These are phyloP conservation scores for Neelides folsomi DNA, from an alignment of 2,888 invertebrate genomes.

Conservation along the genomic window DNA sequence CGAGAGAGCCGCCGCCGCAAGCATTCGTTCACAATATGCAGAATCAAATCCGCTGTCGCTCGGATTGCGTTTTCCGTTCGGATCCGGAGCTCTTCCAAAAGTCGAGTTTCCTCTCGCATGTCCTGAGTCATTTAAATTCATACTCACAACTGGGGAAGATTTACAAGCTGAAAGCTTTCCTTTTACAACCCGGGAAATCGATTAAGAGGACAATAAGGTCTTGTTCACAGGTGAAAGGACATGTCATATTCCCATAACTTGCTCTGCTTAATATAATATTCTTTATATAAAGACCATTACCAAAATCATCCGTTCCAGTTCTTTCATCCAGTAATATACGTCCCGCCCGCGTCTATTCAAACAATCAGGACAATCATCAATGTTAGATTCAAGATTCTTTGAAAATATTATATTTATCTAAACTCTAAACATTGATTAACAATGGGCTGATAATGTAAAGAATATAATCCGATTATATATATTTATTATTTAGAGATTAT, in stretches of 20 bases:
- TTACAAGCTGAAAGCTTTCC: too few species aligned
- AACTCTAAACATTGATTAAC: too few species aligned
- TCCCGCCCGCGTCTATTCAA: conserved; percentile 46
- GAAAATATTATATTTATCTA: too few species aligned
- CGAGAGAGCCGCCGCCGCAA: conserved; percentile 55
- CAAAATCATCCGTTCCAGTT: conserved; percentile 47
- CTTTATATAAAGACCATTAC: conserved; percentile 7
- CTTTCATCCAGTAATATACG: conserved; percentile 60
- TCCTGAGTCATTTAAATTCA: conserved; percentile 10
- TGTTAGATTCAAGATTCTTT: conserved; percentile 54
- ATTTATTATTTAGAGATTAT: too few species aligned
- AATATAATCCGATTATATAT: too few species aligned
- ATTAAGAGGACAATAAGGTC: too few species aligned
- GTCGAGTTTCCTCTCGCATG: conserved; percentile 29
- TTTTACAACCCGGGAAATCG: too few species aligned
- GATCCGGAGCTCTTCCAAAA: conserved; percentile 25
- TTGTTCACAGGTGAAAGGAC: too few species aligned
- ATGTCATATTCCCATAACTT: background rate
- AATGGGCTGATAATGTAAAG: too few species aligned
- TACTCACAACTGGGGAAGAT: background rate
- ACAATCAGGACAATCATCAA: conserved; percentile 49
- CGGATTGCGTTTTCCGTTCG: conserved; percentile 29
- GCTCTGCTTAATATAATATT: background rate
- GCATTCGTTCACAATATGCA: conserved; percentile 56
- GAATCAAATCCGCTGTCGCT: conserved; percentile 30